Base-by-base conservation (phyloP, 2,888 invertebrate species). In the Chromoteleia sp. region DNA sequence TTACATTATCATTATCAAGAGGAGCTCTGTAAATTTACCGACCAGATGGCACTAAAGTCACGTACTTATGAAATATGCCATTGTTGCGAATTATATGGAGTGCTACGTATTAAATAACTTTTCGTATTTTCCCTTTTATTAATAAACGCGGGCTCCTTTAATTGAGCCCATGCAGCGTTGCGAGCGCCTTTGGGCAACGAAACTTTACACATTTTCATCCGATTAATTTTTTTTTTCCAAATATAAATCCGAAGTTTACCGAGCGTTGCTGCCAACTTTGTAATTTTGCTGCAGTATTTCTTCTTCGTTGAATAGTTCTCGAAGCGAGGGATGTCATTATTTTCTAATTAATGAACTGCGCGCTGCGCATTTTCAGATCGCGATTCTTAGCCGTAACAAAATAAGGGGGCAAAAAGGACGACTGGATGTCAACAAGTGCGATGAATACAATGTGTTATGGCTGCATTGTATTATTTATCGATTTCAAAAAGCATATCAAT, bases 1-100 rank as follows among this genome's bases (percentile, higher is more conserved):
- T 80, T 74, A 74, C 74, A 80, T 80, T 80, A 74, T 74, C 79
- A 74, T 80, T 80, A 80, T 71, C 71, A 48, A 19, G 56, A 65
- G 61, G 61, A 65, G 50, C 58, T 48, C 73, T 59, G 79, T 67
- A 59, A 73, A 79, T 73, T 79, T 73, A 61, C 39, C 50, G 58
- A 65, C 73, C 79, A 79, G 73, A 68, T 74, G 79, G 63, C 48
- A 61, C 79, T 61, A 61, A 74, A 80, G 79, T 80, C 79, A 80
- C 79, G 79, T 80, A 74, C 63, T 75, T 75, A 61, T 75, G 75
- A 80, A 75, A 68, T 74, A 80, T 70, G 70, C 75, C 63, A 36
- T 48, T 68, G 74, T 52, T 80, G 61, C 68, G 74, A 48, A 68
- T 79, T 73, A 73, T 59, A 65, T 45, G 58, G 54, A 56, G 45